These are phyloP conservation scores for Drosophila quadrilineata DNA, from an alignment of 1,140 invertebrate genomes.

Conservation along the genomic window DNA sequence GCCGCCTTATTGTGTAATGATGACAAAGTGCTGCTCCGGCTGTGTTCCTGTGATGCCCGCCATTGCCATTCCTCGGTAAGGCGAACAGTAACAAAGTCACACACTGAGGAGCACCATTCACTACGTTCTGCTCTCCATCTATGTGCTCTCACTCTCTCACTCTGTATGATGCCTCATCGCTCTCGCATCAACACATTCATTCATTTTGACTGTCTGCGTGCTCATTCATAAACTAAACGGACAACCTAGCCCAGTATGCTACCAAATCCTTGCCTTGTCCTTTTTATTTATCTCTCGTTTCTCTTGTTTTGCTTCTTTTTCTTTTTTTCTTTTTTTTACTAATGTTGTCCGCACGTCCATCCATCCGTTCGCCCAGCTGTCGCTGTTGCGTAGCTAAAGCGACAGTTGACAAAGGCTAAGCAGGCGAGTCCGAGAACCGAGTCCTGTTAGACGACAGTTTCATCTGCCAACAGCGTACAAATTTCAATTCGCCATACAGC, in stretches of 20 bases:
- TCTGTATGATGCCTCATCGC: conserved; percentile 27
- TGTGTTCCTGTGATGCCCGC: background rate
- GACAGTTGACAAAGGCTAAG: conserved; percentile 77
- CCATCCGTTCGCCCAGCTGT: conserved; percentile 62
- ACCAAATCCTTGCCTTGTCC: too few species aligned
- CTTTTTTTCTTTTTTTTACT: too few species aligned
- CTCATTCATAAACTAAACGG: conserved; percentile 68
- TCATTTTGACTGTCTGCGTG: conserved; percentile 53
- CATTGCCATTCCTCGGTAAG: too few species aligned
- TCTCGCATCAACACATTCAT: conserved; percentile 48
- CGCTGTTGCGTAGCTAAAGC: conserved; percentile 55
- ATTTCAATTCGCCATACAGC: conserved; percentile 72
- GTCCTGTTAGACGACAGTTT: conserved; percentile 62
- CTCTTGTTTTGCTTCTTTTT: too few species aligned
- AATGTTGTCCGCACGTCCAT: too few species aligned
- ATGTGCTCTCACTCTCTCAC: background rate
- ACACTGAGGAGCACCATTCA: too few species aligned
- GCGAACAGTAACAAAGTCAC: too few species aligned
- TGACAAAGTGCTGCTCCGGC: conserved; percentile 62
- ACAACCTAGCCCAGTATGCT: too few species aligned
- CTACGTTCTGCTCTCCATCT: background rate
- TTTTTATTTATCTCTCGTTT: too few species aligned
- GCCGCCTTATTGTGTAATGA: conserved; percentile 72
- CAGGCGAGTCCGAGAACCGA: too few species aligned
- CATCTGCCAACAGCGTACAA: conserved; percentile 67